A percentile compares a stretch with the other conserved stretches of the same genome.
Evolutionary conservation across 2,888 invertebrate genomes (phyloP).

Genomic region (Agrotis puta): DNA sequence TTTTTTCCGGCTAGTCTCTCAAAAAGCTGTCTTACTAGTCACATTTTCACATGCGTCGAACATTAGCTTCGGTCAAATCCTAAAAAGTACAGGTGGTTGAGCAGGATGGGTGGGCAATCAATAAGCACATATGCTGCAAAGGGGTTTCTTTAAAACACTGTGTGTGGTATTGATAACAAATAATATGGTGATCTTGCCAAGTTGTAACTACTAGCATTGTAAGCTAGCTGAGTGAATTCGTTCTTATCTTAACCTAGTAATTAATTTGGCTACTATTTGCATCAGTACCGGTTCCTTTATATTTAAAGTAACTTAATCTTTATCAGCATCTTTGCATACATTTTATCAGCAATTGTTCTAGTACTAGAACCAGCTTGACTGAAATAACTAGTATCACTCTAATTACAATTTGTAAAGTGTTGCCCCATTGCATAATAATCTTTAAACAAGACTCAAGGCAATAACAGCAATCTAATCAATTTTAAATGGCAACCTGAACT

Average conservation of each 20-base stretch:
- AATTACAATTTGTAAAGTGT: conserved; percentile 34
- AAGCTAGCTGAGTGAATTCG: background rate
- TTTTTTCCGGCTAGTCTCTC: no score
- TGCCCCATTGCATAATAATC: conserved; percentile 44
- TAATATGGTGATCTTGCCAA: background rate
- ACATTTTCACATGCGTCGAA: no score
- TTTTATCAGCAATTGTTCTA: conserved; percentile 18
- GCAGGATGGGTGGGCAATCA: background rate
- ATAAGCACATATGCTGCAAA: background rate
- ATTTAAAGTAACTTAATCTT: background rate
- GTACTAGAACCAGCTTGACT: conserved; percentile 10
- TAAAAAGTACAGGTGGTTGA: background rate
- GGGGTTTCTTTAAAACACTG: background rate
- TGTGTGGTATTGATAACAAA: background rate
- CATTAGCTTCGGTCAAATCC: background rate
- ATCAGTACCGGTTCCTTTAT: background rate
- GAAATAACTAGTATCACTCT: conserved; percentile 25
- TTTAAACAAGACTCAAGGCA: conserved; percentile 41
- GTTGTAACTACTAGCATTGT: background rate
- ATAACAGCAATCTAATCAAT: conserved; percentile 39
- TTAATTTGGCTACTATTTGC: background rate
- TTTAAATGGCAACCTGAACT: conserved; percentile 48
- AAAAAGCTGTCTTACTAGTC: no score
- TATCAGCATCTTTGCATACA: conserved; percentile 6
- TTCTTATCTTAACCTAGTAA: background rate